These are phyloP conservation scores for Isichthys henryi DNA, from an alignment of 2,113 vertebrate species.

Conservation along the genomic window DNA sequence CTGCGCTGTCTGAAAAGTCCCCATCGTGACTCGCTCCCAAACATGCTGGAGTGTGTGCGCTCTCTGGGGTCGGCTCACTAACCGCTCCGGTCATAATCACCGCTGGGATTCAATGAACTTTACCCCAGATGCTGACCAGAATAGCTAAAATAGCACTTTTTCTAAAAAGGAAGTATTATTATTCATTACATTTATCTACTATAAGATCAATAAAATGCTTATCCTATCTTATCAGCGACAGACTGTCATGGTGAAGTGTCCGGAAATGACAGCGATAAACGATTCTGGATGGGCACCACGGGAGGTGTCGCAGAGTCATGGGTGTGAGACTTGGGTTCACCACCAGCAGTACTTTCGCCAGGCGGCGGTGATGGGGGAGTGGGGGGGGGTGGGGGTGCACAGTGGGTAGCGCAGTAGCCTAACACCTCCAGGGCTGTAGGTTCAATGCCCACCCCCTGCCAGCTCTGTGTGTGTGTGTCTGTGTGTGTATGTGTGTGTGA, in stretches of 20 bases:
- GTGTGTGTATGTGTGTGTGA: not conserved
- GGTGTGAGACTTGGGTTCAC: constrained; percentile 51
- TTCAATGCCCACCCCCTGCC: not conserved
- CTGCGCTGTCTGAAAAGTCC: constrained; percentile 21
- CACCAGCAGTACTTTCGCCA: constrained; percentile 50
- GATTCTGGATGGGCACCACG: constrained; percentile 35
- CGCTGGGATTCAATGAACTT: constrained; percentile 44
- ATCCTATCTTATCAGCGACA: not conserved
- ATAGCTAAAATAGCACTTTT: not conserved
- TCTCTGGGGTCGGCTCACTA: constrained; percentile 47
- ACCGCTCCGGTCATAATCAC: constrained; percentile 64
- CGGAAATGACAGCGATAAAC: not conserved
- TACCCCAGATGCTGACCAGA: not conserved
- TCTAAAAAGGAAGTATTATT: not conserved
- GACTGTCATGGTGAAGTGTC: not conserved
- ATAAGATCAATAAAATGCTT: constrained; percentile 10
- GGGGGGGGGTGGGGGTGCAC: not conserved
- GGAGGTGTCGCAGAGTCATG: constrained; percentile 33
- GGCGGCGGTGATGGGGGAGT: not conserved
- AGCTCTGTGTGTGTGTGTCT: not conserved
- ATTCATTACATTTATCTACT: not conserved
- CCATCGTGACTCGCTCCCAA: constrained; percentile 28
- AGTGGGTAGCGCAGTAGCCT: not conserved
- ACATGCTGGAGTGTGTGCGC: constrained; percentile 28
- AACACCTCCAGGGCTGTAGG: not conserved